Conservation (phyloP, 1,140 invertebrate genomes). For the Bombyx mandarina region DNA sequence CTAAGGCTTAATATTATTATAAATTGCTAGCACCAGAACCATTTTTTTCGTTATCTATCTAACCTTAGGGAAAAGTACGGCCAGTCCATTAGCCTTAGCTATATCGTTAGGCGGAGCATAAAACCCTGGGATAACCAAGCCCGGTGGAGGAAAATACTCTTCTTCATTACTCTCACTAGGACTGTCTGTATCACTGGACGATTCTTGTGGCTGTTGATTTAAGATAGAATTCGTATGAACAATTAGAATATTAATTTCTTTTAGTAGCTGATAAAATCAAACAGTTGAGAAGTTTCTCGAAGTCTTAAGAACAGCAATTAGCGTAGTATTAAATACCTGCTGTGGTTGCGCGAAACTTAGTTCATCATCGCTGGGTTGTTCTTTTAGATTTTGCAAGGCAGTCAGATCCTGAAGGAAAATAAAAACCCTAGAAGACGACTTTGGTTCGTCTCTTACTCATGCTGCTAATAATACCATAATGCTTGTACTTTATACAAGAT, state of each 20-base stretch:
- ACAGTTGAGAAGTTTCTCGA: too few relatives aligned
- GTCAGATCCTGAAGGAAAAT: conserved; percentile 31
- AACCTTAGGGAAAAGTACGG: conserved; percentile 52
- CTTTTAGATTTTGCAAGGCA: conserved; percentile 31
- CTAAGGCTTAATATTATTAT: too few relatives aligned
- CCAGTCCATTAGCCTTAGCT: conserved; percentile 51
- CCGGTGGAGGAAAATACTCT: conserved; percentile 52
- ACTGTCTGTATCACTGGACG: conserved; percentile 28
- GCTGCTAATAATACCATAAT: background rate
- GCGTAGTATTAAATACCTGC: too few relatives aligned
- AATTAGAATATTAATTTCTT: too few relatives aligned
- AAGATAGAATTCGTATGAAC: background rate
- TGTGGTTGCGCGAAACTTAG: conserved; percentile 28
- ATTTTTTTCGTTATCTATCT: background rate
- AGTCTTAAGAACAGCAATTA: too few relatives aligned
- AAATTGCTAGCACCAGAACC: too few relatives aligned
- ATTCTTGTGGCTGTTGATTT: conserved; percentile 18
- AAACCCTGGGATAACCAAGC: conserved; percentile 47
- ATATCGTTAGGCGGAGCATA: conserved; percentile 57
- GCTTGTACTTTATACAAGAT: background rate
- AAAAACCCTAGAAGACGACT: background rate
- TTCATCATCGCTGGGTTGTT: conserved; percentile 28
- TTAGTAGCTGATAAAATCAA: too few relatives aligned
- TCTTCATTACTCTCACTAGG: conserved; percentile 32
- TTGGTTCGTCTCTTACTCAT: background rate